Percentiles rank a stretch among this genome's conserved stretches.
phyloP scores from a whole-genome alignment of 2,113 vertebrate genomes.

The Dicrurus megarhynchus region DNA sequence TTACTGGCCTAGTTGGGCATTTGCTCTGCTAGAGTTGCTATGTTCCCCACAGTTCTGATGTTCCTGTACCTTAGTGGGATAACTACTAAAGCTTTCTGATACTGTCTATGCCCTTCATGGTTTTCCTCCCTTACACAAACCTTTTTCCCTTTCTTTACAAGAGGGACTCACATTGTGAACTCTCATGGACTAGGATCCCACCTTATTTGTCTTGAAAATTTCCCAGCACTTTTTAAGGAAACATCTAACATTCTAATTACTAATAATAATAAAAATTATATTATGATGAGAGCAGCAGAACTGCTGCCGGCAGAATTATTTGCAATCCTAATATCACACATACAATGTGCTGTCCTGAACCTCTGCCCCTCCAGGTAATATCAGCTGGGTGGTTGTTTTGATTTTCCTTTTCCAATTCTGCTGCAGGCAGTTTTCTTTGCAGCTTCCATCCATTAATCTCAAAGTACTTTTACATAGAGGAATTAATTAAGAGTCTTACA shows the following conservation, averaged over 20 bases:
- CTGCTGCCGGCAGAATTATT: constrained; percentile 3
- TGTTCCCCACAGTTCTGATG: background rate
- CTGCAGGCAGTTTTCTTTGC: constrained; percentile 44
- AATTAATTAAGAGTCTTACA: constrained; percentile 53
- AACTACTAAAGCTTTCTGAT: background rate
- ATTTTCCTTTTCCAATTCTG: constrained; percentile 33
- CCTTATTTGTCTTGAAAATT: background rate
- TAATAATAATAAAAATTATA: background rate
- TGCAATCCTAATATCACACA: constrained; percentile 32
- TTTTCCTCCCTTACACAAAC: background rate
- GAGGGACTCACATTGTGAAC: background rate
- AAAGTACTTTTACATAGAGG: background rate
- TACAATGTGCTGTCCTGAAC: background rate
- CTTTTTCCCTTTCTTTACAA: background rate
- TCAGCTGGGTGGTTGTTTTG: background rate
- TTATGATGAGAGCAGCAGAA: background rate
- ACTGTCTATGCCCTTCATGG: background rate
- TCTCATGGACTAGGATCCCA: background rate
- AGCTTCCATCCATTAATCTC: constrained; percentile 44
- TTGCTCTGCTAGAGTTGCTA: background rate
- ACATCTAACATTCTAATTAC: background rate
- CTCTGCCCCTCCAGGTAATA: constrained; percentile 1
- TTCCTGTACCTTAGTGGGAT: background rate
- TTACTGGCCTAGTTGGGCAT: background rate
- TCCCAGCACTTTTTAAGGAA: background rate